Evolutionary conservation across 2,797 vertebrate species (phyloP), one percentile per base, ranked within the genome.

Genomic region (Galagoides demidoff): DNA sequence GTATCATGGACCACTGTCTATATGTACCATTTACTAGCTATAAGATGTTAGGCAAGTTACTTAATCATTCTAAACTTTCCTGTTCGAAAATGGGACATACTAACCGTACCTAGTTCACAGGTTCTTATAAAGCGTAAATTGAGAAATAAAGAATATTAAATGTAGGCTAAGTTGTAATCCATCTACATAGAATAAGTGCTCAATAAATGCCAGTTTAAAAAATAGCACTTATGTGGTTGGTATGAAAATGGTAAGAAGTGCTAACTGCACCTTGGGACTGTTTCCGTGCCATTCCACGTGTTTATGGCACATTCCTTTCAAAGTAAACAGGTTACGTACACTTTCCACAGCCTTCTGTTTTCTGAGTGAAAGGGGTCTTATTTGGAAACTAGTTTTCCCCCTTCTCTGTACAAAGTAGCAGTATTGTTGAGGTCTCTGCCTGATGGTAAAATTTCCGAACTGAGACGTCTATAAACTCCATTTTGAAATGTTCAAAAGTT

Each of bases 401-500:
- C 27, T 66, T 55, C 37, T 78, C 17, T 78, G 3, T 59, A 34
- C 22, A 77, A 88, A 76, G 23, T 70, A 71, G 22, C 2, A 22
- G 29, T 11, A 45, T 45, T 79, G 16, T 70, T 27, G 34, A 66
- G 22, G 13, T 71, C 19, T 85, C 85, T 87, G 55, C 27, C 31
- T 64, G 19, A 45, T 52, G 29, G n/a, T 39, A 78, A 84, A 61
- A 68, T 29, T 78, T 78, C 73, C 37, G 12, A 37, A 76, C 52
- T 68, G 79, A 52, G 74, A 63, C 2, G 45, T 85, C 77, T 45
- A 25, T 43, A 52, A 84, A 73, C 17, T 11, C 7, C 27, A 66
- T 68, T 74, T 83, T 73, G 25, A 90, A 78, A 91, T 59, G 16
- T 61, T 91, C n/a, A 83, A 27, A 87, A 88, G 12, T 95, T 77